Base-by-base conservation (phyloP, 2,888 invertebrate species). In the Ceratothoa steindachneri region DNA sequence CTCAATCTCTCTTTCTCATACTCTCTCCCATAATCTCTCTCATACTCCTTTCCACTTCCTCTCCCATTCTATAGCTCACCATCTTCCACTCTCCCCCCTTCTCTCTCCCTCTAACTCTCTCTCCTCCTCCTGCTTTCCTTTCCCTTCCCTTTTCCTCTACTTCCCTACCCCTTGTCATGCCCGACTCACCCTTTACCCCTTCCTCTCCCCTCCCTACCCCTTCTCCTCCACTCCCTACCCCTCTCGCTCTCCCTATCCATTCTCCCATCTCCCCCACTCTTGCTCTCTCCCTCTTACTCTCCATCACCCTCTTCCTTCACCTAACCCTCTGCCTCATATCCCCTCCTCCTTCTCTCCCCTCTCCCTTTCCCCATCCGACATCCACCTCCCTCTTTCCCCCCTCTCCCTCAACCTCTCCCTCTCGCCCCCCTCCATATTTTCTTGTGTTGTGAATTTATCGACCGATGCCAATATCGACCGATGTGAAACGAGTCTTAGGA, bases 61-160 rank as follows among this genome's bases (percentile, higher is more conserved):
- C 28, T 27, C 66, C 28, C 66, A 27, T 28, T 66, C 24, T 66
- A 24, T 66, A 24, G 24, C 66, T 66, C 66, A 27, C 66, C 15
- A 7, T 41, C 41, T 41, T 15, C 15, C 41, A 9, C 41, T 41
- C 41, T 41, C 41, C 15, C 41, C 15, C 41, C 15, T 15, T 41
- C 41, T 41, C 41, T 41, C 41, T 41, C 41, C 15, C 41, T 41
- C 41, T 41, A 7, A 9, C 41, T 41, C 41, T 41, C 41, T 41
- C 41, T 41, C 41, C 15, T 15, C 15, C 41, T 41, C 41, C 15
- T 15, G 7, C 41, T 41, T 15, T 41, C 41, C 7, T 15, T 9
- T 9, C 7, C 55, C 5, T 55, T 55, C 19, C 7, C 7, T 55
- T 55, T 19, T 55, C 19, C 24, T 55, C 5, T 12, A 7, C 19